Base-by-base conservation (phyloP, 2,797 vertebrate species). In the Sebastiscus tertius region DNA sequence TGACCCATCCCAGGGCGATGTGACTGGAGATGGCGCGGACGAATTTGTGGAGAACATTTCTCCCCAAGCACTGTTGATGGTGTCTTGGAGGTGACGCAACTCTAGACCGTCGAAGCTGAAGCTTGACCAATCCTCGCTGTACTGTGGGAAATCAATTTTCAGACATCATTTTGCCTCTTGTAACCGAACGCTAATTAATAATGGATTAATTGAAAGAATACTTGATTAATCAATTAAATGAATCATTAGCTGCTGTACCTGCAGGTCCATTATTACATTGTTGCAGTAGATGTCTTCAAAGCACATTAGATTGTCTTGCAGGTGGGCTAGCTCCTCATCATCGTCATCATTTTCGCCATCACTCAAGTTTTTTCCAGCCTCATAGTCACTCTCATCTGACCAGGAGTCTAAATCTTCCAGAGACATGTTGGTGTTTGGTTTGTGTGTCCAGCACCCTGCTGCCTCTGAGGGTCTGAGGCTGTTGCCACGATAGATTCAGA, bases 231-330 rank as follows among this genome's bases (percentile, higher is more conserved):
- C 27, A 20, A 6, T 18, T 27, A 8, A 65, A 2, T 7, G 18
- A 8, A 46, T 1, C 27, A 3, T 24, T 3, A 18, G 62, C 8
- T 0, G 2, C 2, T 73, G 2, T 72, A 85, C 87, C 80, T 77
- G 4, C 2, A 0, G 0, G 31, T 89, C 88, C 0, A 84, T 62
- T 0, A 58, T 0, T 3, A 0, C 1, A 0, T 89, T 81, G 76
- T 88, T 89, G 24, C 0, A 0, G 49, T 88, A 60, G 75, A 92
- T 76, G 49, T 34, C 1, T 1, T 83, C 42, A 13, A 90, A 91
- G 0, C 1, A 0, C 33, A 11, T 31, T 0, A 92, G 80, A 1
- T 60, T 29, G 8, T 2, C 3, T 75, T 62, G 26, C 10, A 88
- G 55, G 13, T 0, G 0, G 2, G 22, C 0, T 0, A 85, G 78